A percentile compares a stretch with the other conserved stretches of the same genome.
Evolutionary conservation across 2,797 vertebrate species (phyloP).

Genomic region (Acipenser ruthenus): DNA sequence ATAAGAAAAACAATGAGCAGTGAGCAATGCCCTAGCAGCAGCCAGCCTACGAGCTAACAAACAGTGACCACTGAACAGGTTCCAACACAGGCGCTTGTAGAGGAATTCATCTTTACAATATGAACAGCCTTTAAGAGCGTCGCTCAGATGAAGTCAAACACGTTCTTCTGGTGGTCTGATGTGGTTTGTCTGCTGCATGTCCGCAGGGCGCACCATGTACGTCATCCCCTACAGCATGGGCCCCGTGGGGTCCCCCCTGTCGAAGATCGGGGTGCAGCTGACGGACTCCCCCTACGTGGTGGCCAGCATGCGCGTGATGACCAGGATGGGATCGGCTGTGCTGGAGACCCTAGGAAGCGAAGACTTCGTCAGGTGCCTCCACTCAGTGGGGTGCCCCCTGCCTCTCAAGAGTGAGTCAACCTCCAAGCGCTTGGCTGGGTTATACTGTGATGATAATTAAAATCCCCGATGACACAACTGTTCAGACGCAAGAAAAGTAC

Average conservation of each 20-base stretch:
- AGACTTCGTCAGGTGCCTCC: conserved; percentile 86
- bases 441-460: too few species aligned
- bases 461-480: too few species aligned
- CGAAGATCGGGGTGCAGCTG: conserved; percentile 83
- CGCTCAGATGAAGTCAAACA: too few species aligned
- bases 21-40: too few species aligned
- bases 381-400: conserved; percentile 88
- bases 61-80: too few species aligned
- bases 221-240: conserved; percentile 96
- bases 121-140: too few species aligned
- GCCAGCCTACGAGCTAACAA: too few species aligned
- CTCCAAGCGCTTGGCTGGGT: too few species aligned
- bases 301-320: conserved; percentile 93
- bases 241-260: conserved; percentile 79
- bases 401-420: conserved; percentile 72
- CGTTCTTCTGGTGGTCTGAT: conserved; percentile 14
- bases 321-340: conserved; percentile 73
- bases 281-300: conserved; percentile 93
- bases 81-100: too few species aligned
- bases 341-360: conserved; percentile 62
- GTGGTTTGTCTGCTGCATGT: not conserved
- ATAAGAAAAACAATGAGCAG: too few species aligned
- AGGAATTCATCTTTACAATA: too few species aligned
- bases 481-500: too few species aligned
- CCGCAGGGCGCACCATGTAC: conserved; percentile 86